Base-by-base conservation (phyloP, 2,888 invertebrate genomes). In the Agriotes lineatus region DNA sequence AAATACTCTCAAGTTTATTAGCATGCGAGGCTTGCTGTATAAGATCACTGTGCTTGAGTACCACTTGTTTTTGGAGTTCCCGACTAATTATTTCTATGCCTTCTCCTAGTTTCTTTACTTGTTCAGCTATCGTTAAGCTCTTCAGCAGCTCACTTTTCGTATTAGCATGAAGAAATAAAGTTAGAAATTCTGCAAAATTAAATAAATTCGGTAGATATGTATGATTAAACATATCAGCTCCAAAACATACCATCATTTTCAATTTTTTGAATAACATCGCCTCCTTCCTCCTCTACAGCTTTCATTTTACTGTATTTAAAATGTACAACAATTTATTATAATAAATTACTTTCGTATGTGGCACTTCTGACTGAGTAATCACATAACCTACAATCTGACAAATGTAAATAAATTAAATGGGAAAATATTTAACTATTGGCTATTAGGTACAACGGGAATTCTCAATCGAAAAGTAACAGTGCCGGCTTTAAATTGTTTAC, bases 31-130 rank as follows among this genome's bases (percentile, higher is more conserved):
- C 97, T 84, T 97, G 97, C 2, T 95, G 94, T 14, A 98, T 85
- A 18, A 98, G 87, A 81, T 96, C 96, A 79, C 95, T 93, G 85
- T 97, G 95, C 83, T 96, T 95, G 42, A 92, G 90, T 1, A 95
- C 87, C 7, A 97, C 96, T 86, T 96, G 93, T 37, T 90, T 90
- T 77, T 94, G 93, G 33, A 96, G 85, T 81, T 94, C 93, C 72
- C 90, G 89, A 66, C 75, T 81, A 52, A 83, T 70, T 9, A 79
- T 69, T 65, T 83, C 82, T 63, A 83, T 84, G 22, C 91, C 91
- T 76, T 90, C 89, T 2, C 90, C 87, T 9, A 93, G 85, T 83
- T 90, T 91, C 67, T 87, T 88, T 4, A 93, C 90, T 86, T 93
- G 92, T 63, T 91, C 91, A 0, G 90, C 87, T 58, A 92, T 91